Evolutionary conservation across 2,113 vertebrate genomes (phyloP).

Genomic region (Ammospiza caudacuta): DNA sequence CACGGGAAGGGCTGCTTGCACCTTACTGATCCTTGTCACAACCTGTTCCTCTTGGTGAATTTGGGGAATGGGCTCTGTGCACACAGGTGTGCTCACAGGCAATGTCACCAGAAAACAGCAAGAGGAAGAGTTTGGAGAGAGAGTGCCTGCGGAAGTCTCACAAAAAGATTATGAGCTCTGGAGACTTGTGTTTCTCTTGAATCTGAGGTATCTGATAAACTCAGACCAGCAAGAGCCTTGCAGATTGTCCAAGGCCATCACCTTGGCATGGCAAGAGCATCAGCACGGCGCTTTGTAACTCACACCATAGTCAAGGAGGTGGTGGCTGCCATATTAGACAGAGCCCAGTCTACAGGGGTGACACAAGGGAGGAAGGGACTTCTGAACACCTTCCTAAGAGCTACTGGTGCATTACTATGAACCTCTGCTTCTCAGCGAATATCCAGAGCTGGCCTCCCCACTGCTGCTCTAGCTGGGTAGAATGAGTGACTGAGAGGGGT

Average conservation of each 20-base stretch:
- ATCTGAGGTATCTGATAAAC: not conserved
- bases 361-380: not conserved
- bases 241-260: not conserved
- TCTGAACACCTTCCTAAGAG: not conserved
- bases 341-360: not conserved
- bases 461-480: not conserved
- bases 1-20: not conserved
- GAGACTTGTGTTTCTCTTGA: not conserved
- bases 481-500: not conserved
- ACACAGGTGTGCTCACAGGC: not conserved
- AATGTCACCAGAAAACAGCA: not conserved
- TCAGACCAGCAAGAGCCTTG: not conserved
- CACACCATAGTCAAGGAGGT: not conserved
- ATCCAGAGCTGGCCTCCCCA: rapidly evolving
- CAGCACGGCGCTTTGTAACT: not conserved
- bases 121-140: not conserved
- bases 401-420: not conserved
- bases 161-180: not conserved
- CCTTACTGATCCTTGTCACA: not conserved
- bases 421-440: not conserved
- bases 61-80: not conserved
- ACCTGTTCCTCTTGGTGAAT: not conserved
- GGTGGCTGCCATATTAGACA: not conserved
- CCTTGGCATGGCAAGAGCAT: rapidly evolving
- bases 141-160: not conserved